These are phyloP conservation scores for Philereme transversata DNA, from an alignment of 2,888 invertebrate species.

Conservation along the genomic window DNA sequence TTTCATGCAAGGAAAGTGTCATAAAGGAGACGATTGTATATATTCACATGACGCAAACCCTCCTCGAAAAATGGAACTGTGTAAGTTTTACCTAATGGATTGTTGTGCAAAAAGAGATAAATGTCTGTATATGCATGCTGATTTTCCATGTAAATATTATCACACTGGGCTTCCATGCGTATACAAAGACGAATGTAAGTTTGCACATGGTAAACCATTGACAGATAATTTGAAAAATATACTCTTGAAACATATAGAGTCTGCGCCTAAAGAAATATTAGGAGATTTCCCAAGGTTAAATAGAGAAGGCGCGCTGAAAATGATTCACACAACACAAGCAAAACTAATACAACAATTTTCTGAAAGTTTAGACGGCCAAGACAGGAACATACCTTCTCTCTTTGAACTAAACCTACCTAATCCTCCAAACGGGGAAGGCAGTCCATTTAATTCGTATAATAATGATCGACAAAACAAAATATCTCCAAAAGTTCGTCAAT, in stretches of 20 bases:
- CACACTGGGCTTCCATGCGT: slow-evolving; percentile 96
- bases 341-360: slow-evolving; percentile 75
- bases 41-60: slow-evolving; percentile 93
- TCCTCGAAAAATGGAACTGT: slow-evolving; percentile 95
- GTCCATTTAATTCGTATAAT: slow-evolving; percentile 59
- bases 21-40: slow-evolving; percentile 92
- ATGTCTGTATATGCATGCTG: slow-evolving; percentile 97
- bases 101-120: slow-evolving; percentile 97
- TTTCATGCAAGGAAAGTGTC: slow-evolving; percentile 95
- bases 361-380: slow-evolving; percentile 60
- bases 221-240: slow-evolving; percentile 89
- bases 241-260: slow-evolving; percentile 91
- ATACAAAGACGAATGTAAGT: slow-evolving; percentile 94
- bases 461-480: slow-evolving; percentile 70
- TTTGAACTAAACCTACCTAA: slow-evolving; percentile 78
- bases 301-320: slow-evolving; percentile 88
- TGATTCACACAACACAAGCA: slow-evolving; percentile 76
- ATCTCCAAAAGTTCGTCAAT: slow-evolving; percentile 77
- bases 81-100: slow-evolving; percentile 98
- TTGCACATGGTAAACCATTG: slow-evolving; percentile 95
- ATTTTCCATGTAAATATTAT: slow-evolving; percentile 98
- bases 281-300: slow-evolving; percentile 94
- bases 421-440: slow-evolving; percentile 60
- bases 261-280: slow-evolving; percentile 94
- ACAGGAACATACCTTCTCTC: slow-evolving; percentile 72